phyloP scores from a whole-genome alignment of 2,797 vertebrate genomes.

The Anniella stebbinsi region DNA sequence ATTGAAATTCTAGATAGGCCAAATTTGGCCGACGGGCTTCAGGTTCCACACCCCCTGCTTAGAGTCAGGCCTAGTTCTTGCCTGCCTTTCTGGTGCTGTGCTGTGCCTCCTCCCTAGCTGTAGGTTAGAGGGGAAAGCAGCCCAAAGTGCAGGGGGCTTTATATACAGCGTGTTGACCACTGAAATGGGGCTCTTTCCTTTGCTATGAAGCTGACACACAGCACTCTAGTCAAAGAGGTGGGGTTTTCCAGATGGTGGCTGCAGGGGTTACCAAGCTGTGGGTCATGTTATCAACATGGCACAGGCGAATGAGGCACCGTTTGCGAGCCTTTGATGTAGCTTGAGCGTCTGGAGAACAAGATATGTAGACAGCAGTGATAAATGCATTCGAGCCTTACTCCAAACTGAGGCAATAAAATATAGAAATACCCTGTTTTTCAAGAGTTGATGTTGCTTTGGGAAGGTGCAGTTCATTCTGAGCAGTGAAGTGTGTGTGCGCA shows the following conservation, averaged over 20 bases:
- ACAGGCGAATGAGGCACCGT: background rate
- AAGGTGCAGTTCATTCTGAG: background rate
- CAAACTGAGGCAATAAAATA: background rate
- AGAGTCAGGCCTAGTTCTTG: no score
- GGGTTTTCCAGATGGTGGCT: background rate
- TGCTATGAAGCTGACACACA: background rate
- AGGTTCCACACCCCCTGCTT: no score
- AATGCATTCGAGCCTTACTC: background rate
- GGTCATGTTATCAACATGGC: background rate
- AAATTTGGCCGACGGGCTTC: no score
- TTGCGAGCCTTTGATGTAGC: background rate
- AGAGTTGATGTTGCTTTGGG: background rate
- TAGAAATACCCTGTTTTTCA: background rate
- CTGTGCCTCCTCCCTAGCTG: background rate
- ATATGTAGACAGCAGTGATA: background rate
- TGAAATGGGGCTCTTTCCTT: background rate
- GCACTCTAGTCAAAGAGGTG: slow-evolving; percentile 17
- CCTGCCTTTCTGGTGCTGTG: background rate
- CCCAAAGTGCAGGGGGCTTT: background rate
- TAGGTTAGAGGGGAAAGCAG: background rate
- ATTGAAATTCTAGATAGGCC: no score
- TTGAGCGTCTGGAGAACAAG: background rate
- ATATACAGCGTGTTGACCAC: no score
- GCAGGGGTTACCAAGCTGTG: background rate
- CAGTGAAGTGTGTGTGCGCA: background rate